Conservation (phyloP, 2,113 vertebrate species). For the Elephas maximus region DNA sequence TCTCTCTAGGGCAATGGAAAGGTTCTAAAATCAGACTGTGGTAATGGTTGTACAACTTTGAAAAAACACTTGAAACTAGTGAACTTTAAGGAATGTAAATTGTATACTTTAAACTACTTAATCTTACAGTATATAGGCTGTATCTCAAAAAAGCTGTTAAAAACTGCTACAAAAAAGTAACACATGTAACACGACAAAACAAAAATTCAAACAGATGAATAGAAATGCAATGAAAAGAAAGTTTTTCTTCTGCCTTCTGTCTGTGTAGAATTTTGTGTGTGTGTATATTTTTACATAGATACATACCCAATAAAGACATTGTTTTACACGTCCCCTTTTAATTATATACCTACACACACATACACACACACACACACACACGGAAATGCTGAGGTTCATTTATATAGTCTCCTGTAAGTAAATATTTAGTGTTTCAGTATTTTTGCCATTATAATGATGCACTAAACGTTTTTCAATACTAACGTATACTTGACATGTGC, state of each 20-base stretch:
- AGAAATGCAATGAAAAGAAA: constrained; percentile 33
- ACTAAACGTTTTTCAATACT: background rate
- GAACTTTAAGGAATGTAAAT: background rate
- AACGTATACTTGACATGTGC: background rate
- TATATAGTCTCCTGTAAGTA: background rate
- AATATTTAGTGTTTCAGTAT: background rate
- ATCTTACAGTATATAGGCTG: background rate
- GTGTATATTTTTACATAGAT: background rate
- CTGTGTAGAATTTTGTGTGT: background rate
- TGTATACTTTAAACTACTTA: constrained; percentile 14
- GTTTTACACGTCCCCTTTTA: background rate
- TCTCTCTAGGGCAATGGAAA: background rate
- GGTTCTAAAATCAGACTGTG: constrained; percentile 3
- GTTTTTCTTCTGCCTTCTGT: background rate
- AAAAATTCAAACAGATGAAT: constrained; percentile 44
- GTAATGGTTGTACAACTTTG: background rate
- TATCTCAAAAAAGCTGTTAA: constrained; percentile 47
- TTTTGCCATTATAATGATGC: background rate
- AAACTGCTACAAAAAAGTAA: constrained; percentile 1
- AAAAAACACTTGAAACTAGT: background rate
- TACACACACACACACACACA: background rate
- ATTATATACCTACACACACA: background rate
- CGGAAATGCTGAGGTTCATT: background rate
- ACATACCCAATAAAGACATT: background rate
- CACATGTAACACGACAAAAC: background rate